phyloP scores from a whole-genome alignment of 2,888 invertebrate genomes.

The Calliopum simillimum region DNA sequence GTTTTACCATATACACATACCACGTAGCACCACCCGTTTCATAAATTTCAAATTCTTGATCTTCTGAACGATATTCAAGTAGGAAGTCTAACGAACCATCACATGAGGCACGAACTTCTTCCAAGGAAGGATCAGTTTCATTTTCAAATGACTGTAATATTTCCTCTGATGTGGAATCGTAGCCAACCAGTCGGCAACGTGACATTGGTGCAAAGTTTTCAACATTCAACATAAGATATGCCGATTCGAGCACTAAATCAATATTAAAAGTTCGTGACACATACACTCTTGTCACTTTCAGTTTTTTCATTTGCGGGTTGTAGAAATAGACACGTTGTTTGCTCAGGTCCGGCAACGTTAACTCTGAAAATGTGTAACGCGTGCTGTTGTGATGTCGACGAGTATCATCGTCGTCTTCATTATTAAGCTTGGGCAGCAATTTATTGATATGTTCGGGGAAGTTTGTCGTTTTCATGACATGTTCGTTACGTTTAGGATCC shows the following conservation, averaged over 20 bases:
- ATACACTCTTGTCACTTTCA: slow-evolving; percentile 71
- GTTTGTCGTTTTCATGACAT: slow-evolving; percentile 75
- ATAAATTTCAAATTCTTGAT: slow-evolving; percentile 74
- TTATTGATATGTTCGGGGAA: slow-evolving; percentile 81
- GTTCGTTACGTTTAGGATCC: slow-evolving; percentile 73
- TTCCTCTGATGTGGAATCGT: slow-evolving; percentile 72
- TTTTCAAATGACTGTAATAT: slow-evolving; percentile 76
- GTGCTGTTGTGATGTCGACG: slow-evolving; percentile 66
- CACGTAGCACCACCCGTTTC: slow-evolving; percentile 72
- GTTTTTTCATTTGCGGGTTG: slow-evolving; percentile 71
- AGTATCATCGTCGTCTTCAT: slow-evolving; percentile 71
- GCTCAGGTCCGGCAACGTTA: slow-evolving; percentile 67
- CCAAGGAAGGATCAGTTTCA: slow-evolving; percentile 64
- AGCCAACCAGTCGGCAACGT: slow-evolving; percentile 79
- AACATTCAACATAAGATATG: slow-evolving; percentile 72
- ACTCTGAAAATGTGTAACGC: slow-evolving; percentile 63
- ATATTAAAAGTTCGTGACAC: slow-evolving; percentile 73
- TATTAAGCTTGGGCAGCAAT: slow-evolving; percentile 74
- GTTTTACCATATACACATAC: slow-evolving; percentile 74
- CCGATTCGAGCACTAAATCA: slow-evolving; percentile 71
- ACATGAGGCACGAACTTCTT: slow-evolving; percentile 50
- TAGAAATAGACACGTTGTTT: slow-evolving; percentile 75
- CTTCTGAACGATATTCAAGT: slow-evolving; percentile 74
- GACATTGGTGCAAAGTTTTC: slow-evolving; percentile 72
- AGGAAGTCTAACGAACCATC: slow-evolving; percentile 71